These are phyloP conservation scores for Eciton burchellii DNA, from an alignment of 1,140 invertebrate genomes.

Conservation along the genomic window DNA sequence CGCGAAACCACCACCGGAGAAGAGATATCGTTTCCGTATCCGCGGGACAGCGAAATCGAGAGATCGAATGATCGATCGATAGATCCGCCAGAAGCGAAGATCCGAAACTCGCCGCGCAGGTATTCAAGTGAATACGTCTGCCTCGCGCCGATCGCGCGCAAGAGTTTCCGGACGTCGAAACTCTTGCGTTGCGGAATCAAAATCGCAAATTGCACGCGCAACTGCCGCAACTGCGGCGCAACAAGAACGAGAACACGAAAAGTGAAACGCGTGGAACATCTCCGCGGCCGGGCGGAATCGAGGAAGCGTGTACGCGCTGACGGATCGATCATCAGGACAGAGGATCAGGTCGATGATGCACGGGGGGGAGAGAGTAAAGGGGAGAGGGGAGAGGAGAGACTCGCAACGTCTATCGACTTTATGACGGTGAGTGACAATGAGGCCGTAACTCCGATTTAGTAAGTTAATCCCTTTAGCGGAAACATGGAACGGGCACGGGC, in stretches of 20 bases:
- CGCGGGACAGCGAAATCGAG: too few species aligned
- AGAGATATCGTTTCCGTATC: too few species aligned
- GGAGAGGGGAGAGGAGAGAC: not conserved
- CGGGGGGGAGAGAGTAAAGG: too few species aligned
- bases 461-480: slow-evolving; percentile 67
- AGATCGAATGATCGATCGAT: too few species aligned
- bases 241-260: not conserved
- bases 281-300: not conserved
- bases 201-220: too few species aligned
- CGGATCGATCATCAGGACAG: slow-evolving; percentile 38
- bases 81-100: too few species aligned
- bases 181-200: too few species aligned
- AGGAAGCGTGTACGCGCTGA: slow-evolving; percentile 12
- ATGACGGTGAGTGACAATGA: slow-evolving; percentile 67
- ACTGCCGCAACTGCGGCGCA: too few species aligned
- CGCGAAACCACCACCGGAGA: not conserved
- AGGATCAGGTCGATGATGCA: slow-evolving; percentile 40
- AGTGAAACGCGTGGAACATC: slow-evolving; percentile 14
- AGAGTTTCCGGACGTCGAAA: too few species aligned
- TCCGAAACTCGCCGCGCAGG: too few species aligned
- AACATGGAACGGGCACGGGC: slow-evolving; percentile 46
- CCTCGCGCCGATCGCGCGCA: too few species aligned
- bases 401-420: slow-evolving; percentile 60
- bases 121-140: too few species aligned
- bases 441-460: slow-evolving; percentile 66